Evolutionary conservation across 1,140 invertebrate species (phyloP), one percentile per base, ranked within the genome.

Genomic region (Drosophila insularis): DNA sequence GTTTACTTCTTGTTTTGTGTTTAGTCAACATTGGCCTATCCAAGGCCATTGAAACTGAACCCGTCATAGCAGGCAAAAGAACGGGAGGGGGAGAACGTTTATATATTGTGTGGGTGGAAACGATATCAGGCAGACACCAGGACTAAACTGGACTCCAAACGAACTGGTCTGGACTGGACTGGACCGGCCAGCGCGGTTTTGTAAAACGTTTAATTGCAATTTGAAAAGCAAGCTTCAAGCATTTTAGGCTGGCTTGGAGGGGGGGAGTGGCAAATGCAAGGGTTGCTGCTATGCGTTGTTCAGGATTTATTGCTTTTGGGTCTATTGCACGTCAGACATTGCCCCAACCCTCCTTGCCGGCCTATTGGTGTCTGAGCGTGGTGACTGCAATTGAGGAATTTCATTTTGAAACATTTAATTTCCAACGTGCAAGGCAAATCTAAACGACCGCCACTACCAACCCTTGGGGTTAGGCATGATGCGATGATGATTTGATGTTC

Each of bases 391-490:
- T 87, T 89, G 84, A 89, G 84, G 84, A 87, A 87, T 87, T 87
- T 87, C 84, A 87, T 87, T 87, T 87, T 82, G 84, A 89, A 87
- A 89, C 84, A 87, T 87, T 87, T 87, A 87, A 87, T 87, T 87
- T 87, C 46, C 80, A 87, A 80, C 80, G 76, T 84, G 80, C 71
- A 76, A 76, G 63, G 76, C 76, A 27, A 58, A 58, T 58, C 55
- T 62, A 78, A 75, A 68, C 64, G 66, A 64, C 43, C 43, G 43
- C 43, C 43, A 17, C 23, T 39, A 61, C 62, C 71, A 77, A 78
- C 68, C 80, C 72, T 65, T 69, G 54, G 35, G 58, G 37, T 1
- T 1, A 17, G 61, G 58, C 17, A 50, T 50, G 43, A 50, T 50
- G 43, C 43, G 43, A 50, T 50, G 43, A 43, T 43, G 40, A 43